A percentile compares a stretch with the other conserved stretches of the same genome.
These are phyloP conservation scores for Gryllus bimaculatus DNA, from an alignment of 1,140 invertebrate species.

Conservation along the genomic window DNA sequence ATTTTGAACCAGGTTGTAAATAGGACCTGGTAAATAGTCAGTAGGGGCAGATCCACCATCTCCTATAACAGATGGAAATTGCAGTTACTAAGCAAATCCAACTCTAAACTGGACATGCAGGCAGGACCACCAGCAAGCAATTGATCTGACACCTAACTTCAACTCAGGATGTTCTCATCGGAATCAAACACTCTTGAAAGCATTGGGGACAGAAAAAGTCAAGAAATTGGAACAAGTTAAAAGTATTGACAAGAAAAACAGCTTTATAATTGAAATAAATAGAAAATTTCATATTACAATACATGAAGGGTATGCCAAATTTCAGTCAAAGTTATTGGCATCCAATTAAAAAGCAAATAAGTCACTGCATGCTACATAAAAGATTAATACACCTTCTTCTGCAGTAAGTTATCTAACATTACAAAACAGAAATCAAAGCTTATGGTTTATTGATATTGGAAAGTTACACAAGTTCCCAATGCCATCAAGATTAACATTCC, in stretches of 20 bases:
- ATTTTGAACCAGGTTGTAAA: slow-evolving; percentile 74
- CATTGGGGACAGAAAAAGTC: background rate
- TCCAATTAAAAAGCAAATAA: background rate
- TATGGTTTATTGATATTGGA: background rate
- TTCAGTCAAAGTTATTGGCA: background rate
- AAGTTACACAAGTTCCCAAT: background rate
- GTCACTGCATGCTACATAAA: background rate
- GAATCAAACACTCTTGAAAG: background rate
- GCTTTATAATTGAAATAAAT: no score
- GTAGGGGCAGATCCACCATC: background rate
- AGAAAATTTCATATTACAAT: no score
- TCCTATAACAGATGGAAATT: slow-evolving; percentile 14
- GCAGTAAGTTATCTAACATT: background rate
- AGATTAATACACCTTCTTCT: background rate
- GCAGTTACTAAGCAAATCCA: background rate
- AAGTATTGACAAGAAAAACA: no score
- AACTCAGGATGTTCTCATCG: background rate
- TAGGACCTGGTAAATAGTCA: slow-evolving; percentile 37
- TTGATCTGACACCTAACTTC: background rate
- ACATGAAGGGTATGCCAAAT: background rate
- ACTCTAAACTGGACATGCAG: background rate
- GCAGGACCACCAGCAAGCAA: slow-evolving; percentile 11
- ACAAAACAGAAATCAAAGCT: background rate
- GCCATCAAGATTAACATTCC: background rate
- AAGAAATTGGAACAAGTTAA: background rate